phyloP scores from a whole-genome alignment of 2,888 invertebrate genomes.

The Villa cingulata region DNA sequence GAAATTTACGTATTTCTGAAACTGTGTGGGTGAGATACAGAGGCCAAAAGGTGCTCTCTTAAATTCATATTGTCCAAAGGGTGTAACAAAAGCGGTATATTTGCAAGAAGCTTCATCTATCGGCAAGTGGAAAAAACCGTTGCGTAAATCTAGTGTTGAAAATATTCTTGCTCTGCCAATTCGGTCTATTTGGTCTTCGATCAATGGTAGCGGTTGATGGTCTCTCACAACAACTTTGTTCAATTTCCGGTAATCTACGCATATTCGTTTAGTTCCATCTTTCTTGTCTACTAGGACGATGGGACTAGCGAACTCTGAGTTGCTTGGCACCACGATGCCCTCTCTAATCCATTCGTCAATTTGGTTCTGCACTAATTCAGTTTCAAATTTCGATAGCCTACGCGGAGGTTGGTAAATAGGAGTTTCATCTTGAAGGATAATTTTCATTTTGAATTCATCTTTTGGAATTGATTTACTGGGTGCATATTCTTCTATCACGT shows the following conservation, averaged over 20 bases:
- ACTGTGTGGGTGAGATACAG: conserved; percentile 17
- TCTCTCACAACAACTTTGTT: conserved; percentile 6
- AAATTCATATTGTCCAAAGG: conserved; percentile 19
- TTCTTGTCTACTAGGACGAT: conserved; percentile 13
- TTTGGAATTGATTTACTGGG: neutral
- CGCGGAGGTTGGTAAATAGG: conserved; percentile 16
- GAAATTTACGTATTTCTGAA: conserved; percentile 15
- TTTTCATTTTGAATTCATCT: conserved; percentile 11
- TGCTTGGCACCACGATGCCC: neutral
- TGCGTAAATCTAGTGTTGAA: too few relatives aligned
- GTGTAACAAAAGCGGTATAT: conserved; percentile 17
- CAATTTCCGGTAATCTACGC: conserved; percentile 23
- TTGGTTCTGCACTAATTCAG: neutral
- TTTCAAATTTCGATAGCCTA: neutral
- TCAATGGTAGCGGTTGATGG: conserved; percentile 4
- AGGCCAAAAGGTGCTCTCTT: conserved; percentile 25
- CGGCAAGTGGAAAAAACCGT: neutral
- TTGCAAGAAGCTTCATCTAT: neutral
- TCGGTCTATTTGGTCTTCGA: conserved; percentile 10
- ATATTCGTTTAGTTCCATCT: conserved; percentile 11
- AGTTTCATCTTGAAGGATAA: conserved; percentile 21
- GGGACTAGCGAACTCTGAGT: conserved; percentile 13
- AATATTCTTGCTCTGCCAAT: too few relatives aligned
- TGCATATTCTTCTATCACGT: neutral
- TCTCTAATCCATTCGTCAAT: conserved; percentile 3